Conservation (phyloP, 2,888 invertebrate genomes). For the Phoenoteleia sp. region DNA sequence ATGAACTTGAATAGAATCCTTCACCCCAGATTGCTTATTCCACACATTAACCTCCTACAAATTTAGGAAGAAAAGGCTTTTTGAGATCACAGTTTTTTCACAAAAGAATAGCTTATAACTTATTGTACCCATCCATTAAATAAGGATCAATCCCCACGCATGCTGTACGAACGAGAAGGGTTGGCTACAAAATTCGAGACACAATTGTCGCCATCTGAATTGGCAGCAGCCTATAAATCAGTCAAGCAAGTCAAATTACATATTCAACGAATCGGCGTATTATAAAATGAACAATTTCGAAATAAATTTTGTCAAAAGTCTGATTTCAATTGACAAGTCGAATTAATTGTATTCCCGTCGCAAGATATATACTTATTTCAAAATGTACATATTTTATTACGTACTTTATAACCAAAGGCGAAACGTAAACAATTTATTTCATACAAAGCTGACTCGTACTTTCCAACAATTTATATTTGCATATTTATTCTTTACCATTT, state of each 20-base stretch:
- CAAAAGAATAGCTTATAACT: slow-evolving; percentile 69
- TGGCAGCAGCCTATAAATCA: slow-evolving; percentile 51
- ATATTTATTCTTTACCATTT: too few relatives aligned
- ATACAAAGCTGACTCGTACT: too few relatives aligned
- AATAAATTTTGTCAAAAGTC: background rate
- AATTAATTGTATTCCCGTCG: too few relatives aligned
- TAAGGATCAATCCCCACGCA: slow-evolving; percentile 61
- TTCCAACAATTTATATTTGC: too few relatives aligned
- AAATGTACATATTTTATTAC: too few relatives aligned
- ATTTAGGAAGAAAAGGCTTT: slow-evolving; percentile 63
- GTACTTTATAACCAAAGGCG: too few relatives aligned
- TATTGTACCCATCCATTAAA: slow-evolving; percentile 65
- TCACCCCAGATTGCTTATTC: slow-evolving; percentile 65
- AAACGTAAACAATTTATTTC: too few relatives aligned
- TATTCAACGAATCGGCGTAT: slow-evolving; percentile 16
- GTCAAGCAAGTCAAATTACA: slow-evolving; percentile 59
- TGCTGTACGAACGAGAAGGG: slow-evolving; percentile 50
- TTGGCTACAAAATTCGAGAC: slow-evolving; percentile 57
- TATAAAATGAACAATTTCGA: slow-evolving; percentile 47
- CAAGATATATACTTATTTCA: too few relatives aligned
- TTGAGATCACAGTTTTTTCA: slow-evolving; percentile 64
- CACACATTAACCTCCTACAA: slow-evolving; percentile 67
- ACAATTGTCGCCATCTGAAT: slow-evolving; percentile 63
- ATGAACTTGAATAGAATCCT: slow-evolving; percentile 62
- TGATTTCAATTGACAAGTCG: too few relatives aligned